A percentile compares a stretch with the other conserved stretches of the same genome.
These are phyloP conservation scores for Zootoca vivipara DNA, from an alignment of 2,113 vertebrate species.

Conservation along the genomic window DNA sequence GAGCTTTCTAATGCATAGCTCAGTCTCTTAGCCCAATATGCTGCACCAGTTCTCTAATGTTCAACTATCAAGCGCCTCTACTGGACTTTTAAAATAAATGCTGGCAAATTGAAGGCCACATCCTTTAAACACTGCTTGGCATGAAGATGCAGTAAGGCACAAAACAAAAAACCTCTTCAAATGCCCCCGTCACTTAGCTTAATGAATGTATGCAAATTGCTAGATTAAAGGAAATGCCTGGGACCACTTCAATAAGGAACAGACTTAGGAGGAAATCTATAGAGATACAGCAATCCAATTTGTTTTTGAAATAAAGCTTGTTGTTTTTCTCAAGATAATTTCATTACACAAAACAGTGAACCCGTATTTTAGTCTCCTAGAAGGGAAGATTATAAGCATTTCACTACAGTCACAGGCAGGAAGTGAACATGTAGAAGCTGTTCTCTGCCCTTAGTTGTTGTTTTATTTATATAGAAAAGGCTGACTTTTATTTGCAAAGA, in stretches of 20 bases:
- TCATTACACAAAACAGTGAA: conserved; percentile 22
- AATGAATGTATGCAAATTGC: conserved; percentile 70
- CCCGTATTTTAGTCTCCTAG: conserved; percentile 14
- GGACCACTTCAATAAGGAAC: conserved; percentile 60
- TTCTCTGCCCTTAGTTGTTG: not conserved
- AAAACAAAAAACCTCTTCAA: conserved; percentile 36
- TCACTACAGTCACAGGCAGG: conserved; percentile 36
- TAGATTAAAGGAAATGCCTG: conserved; percentile 65
- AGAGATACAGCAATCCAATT: conserved; percentile 55
- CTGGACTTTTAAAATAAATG: conserved; percentile 23
- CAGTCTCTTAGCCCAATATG: not conserved
- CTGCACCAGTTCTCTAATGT: not conserved
- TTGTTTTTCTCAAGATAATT: conserved; percentile 61
- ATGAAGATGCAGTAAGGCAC: conserved; percentile 53
- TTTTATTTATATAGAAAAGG: conserved; percentile 10
- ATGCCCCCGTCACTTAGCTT: conserved; percentile 63
- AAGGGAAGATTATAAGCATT: conserved; percentile 53
- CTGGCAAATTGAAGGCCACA: conserved; percentile 63
- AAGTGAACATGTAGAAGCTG: conserved; percentile 21
- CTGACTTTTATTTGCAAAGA: conserved; percentile 9
- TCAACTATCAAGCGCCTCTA: not conserved
- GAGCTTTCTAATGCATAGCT: not conserved
- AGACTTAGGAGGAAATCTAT: conserved; percentile 46
- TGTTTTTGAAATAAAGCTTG: conserved; percentile 60
- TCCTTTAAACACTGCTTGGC: conserved; percentile 44